Conservation (phyloP, 2,888 invertebrate species). For the Amaurobius ferox region DNA sequence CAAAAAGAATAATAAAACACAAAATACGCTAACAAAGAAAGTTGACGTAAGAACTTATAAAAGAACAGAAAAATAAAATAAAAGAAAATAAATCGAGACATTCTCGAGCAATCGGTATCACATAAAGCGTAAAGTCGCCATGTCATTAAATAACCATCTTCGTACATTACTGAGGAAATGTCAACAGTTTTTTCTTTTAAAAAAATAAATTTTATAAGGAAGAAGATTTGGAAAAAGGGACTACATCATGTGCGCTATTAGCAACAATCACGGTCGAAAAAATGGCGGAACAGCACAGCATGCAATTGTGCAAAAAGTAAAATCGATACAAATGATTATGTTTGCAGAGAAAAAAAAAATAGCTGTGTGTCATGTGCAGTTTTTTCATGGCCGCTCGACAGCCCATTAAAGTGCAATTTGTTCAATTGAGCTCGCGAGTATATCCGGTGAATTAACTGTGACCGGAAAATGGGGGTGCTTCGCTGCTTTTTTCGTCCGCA, state of each 20-base stretch:
- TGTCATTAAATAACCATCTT: slow-evolving; percentile 64
- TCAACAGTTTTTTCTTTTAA: slow-evolving; percentile 7
- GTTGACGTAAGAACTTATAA: background rate
- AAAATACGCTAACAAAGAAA: background rate
- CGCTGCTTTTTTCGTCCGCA: background rate
- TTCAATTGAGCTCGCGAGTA: slow-evolving; percentile 37
- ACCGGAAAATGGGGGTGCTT: slow-evolving; percentile 5
- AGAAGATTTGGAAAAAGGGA: background rate
- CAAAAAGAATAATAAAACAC: background rate
- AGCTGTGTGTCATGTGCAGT: background rate
- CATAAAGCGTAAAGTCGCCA: slow-evolving; percentile 1
- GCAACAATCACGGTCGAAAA: slow-evolving; percentile 3
- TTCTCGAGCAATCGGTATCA: slow-evolving; percentile 23
- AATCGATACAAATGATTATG: slow-evolving; percentile 16
- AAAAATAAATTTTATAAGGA: background rate
- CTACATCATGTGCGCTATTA: background rate
- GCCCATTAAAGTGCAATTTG: slow-evolving; percentile 63
- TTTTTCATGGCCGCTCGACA: background rate
- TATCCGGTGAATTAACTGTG: slow-evolving; percentile 51
- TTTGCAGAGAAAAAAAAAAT: slow-evolving; percentile 8
- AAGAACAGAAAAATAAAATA: background rate
- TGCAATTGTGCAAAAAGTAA: slow-evolving; percentile 1
- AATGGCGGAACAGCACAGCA: slow-evolving; percentile 10
- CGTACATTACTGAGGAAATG: slow-evolving; percentile 18
- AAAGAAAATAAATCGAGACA: background rate